phyloP scores from a whole-genome alignment of 2,113 vertebrate species.

The Prunella fulvescens region DNA sequence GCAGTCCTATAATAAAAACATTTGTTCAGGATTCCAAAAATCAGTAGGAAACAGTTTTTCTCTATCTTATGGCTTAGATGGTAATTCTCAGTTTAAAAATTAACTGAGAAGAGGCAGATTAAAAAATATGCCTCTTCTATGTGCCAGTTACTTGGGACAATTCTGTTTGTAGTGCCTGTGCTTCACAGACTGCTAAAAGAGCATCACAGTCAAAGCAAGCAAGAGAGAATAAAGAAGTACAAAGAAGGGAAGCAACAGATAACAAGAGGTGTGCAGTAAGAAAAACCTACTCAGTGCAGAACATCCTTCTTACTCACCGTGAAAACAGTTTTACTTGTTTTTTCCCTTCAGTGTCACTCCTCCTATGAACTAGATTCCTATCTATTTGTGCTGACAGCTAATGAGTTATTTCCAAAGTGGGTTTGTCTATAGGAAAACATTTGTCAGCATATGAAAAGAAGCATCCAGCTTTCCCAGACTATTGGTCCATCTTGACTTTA shows the following conservation, averaged over 20 bases:
- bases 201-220: not conserved
- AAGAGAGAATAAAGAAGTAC: not conserved
- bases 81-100: not conserved
- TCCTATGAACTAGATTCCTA: not conserved
- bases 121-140: not conserved
- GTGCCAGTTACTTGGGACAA: not conserved
- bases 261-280: rapidly evolving
- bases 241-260: not conserved
- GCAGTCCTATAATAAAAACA: not conserved
- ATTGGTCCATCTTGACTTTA: not conserved
- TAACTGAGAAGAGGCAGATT: too few relatives aligned
- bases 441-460: not conserved
- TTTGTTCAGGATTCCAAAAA: not conserved
- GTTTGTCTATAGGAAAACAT: not conserved
- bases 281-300: not conserved
- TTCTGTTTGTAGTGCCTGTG: not conserved
- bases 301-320: not conserved
- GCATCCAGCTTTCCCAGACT: not conserved
- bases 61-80: not conserved
- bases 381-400: not conserved
- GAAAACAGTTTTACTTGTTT: not conserved
- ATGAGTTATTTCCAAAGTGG: not conserved
- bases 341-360: not conserved
- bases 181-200: not conserved
- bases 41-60: not conserved